Percentiles rank a stretch among this genome's conserved stretches.
Conservation (phyloP, 2,113 vertebrate species). For the Lycaon pictus region DNA sequence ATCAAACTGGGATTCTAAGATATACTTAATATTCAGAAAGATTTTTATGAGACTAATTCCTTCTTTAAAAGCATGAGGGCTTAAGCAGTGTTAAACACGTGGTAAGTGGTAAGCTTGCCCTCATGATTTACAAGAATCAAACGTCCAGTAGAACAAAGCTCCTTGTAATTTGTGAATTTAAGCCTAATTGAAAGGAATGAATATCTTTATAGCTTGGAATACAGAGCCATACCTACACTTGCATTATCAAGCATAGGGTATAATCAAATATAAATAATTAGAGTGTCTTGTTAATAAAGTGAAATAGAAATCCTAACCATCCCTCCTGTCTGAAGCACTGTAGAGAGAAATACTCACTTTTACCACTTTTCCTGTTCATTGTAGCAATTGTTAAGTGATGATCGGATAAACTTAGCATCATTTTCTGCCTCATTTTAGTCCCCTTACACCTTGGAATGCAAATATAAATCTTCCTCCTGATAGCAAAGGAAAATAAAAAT, state of each 20-base stretch:
- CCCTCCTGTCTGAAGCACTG: neutral
- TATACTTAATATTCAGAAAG: neutral
- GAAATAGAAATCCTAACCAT: neutral
- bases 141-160: neutral
- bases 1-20: neutral
- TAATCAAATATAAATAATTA: neutral
- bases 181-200: neutral
- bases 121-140: neutral
- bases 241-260: neutral
- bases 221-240: neutral
- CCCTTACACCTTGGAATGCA: neutral
- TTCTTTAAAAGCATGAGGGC: too few species aligned
- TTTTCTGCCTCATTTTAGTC: neutral
- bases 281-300: neutral
- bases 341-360: neutral
- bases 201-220: neutral
- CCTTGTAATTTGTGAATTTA: constrained; percentile 15
- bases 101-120: neutral
- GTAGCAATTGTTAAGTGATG: neutral
- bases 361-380: neutral
- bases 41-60: neutral
- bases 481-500: neutral
- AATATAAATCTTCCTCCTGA: neutral
- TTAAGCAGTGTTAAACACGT: neutral
- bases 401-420: neutral